phyloP scores from a whole-genome alignment of 2,888 invertebrate genomes.

The Choristoneura rosaceana region DNA sequence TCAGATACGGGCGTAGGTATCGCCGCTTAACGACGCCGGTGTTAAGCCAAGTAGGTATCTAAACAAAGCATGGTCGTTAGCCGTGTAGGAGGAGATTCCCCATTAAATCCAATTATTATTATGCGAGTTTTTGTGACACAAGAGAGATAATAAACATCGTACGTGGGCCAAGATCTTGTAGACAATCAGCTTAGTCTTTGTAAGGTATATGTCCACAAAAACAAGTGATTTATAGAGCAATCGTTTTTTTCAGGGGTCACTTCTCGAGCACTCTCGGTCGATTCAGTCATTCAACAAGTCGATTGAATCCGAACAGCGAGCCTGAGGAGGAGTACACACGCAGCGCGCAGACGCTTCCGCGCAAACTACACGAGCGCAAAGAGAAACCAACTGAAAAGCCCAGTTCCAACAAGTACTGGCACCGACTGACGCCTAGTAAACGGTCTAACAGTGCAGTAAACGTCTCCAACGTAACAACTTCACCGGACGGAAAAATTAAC shows the following conservation, averaged over 20 bases:
- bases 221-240: conserved; percentile 50
- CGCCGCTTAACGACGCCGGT: conserved; percentile 42
- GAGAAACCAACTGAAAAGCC: conserved; percentile 77
- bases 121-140: conserved; percentile 74
- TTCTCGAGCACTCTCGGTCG: conserved; percentile 91
- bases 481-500: conserved; percentile 74
- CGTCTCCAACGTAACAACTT: conserved; percentile 81
- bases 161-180: conserved; percentile 68
- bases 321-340: conserved; percentile 83
- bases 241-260: conserved; percentile 86
- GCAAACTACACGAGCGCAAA: conserved; percentile 85
- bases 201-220: conserved; percentile 49
- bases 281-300: conserved; percentile 92
- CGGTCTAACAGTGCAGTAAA: conserved; percentile 88
- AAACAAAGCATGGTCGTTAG: conserved; percentile 74
- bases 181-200: conserved; percentile 62
- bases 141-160: conserved; percentile 66
- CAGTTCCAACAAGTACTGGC: conserved; percentile 78
- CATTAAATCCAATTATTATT: conserved; percentile 78
- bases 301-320: conserved; percentile 86
- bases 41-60: conserved; percentile 48
- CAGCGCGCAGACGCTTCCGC: conserved; percentile 91
- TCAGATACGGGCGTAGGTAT: conserved; percentile 47
- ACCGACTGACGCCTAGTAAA: conserved; percentile 82
- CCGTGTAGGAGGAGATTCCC: conserved; percentile 73